Percentiles rank a stretch among this genome's conserved stretches.
phyloP scores from a whole-genome alignment of 2,888 invertebrate species.

The Iselma pallidipennis region DNA sequence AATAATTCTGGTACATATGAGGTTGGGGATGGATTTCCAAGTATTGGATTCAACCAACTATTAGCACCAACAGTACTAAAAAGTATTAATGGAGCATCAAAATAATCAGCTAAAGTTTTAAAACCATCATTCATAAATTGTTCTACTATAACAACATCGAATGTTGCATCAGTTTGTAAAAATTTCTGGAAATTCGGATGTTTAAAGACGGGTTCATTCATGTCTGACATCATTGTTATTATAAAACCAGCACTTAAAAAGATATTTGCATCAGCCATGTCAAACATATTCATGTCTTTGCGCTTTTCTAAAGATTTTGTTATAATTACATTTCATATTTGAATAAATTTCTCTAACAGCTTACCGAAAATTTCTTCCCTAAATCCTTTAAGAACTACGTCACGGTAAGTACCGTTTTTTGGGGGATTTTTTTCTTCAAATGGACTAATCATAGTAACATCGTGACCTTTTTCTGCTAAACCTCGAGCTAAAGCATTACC shows the following conservation, averaged over 20 bases:
- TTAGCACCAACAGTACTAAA: conserved; percentile 55
- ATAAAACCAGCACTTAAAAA: not conserved
- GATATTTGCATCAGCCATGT: conserved; percentile 4
- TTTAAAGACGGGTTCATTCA: conserved; percentile 22
- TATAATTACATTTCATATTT: not conserved
- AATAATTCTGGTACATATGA: conserved; percentile 59
- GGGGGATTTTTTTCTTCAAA: conserved; percentile 32
- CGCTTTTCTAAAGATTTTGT: not conserved
- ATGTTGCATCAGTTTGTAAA: conserved; percentile 45
- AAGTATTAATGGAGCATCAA: conserved; percentile 46
- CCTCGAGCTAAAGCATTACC: conserved; percentile 30
- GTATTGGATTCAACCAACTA: conserved; percentile 55
- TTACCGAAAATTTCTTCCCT: conserved; percentile 15
- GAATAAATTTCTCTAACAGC: conserved; percentile 4
- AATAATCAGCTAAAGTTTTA: conserved; percentile 48
- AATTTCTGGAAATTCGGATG: conserved; percentile 36
- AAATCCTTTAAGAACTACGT: conserved; percentile 22
- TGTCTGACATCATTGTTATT: not conserved
- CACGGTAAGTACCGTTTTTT: conserved; percentile 26
- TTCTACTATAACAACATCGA: conserved; percentile 52
- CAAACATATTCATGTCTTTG: conserved; percentile 6
- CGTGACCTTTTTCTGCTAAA: conserved; percentile 37
- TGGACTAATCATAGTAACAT: conserved; percentile 35
- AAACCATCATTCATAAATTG: conserved; percentile 57
- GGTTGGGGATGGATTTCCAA: conserved; percentile 57